Evolutionary conservation across 2,888 invertebrate species (phyloP), one percentile per base, ranked within the genome.

Genomic region (Pollenia labialis): DNA sequence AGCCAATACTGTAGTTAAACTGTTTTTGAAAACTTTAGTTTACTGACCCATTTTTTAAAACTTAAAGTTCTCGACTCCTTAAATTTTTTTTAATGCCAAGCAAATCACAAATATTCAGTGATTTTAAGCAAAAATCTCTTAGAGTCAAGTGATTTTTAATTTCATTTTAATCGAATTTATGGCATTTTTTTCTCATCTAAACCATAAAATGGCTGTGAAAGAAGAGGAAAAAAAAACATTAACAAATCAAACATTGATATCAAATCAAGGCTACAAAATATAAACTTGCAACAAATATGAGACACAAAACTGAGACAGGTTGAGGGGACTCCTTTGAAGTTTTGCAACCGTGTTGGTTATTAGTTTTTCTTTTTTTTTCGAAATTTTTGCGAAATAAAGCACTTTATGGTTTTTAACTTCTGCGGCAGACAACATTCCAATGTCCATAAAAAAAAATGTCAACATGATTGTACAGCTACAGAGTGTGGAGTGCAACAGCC

Each of bases 371-470:
- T 32, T 18, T 72, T 11, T 40, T 60, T n/a, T 58, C 18, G 54
- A 23, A 50, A 16, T 72, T 72, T 54, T 56, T 18, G 40, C 18
- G n/a, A 79, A 75, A 69, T 64, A 77, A 76, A 60, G 46, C 85
- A 79, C 79, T 86, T 81, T 80, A 80, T 80, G 75, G 79, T 60
- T 74, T 32, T 74, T 71, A 56, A 79, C 79, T 86, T 83, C 74
- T 87, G 83, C 85, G 85, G 76, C 85, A 50, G 81, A 85, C 87
- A 84, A 72, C 87, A 87, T 85, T 84, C 87, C 88, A 87, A 90
- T 91, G 90, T 88, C 92, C 91, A 92, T 92, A 92, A 92, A 92
- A 92, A 92, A 92, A 92, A 92, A 92, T 92, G 92, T 92, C 85
- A 84, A 88, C 83, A 79, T 83, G 85, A 82, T 82, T 82, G 81